These are phyloP conservation scores for Lytechinus variegatus DNA, from an alignment of 35 echinoderm and acorn worm species.

Conservation along the genomic window DNA sequence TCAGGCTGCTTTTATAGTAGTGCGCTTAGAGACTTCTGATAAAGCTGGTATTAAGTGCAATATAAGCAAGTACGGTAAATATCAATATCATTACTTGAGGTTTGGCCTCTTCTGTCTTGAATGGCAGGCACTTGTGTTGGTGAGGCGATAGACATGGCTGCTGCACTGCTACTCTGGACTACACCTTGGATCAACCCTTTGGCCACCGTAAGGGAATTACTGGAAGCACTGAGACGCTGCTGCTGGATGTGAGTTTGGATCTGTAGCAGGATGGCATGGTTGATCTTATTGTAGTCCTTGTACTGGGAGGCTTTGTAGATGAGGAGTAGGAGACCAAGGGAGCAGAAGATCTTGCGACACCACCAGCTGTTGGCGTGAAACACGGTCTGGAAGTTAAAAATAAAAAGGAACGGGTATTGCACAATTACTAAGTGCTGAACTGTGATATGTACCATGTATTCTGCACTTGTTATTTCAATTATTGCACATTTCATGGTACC, in stretches of 20 bases:
- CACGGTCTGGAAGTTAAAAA: constrained; percentile 52
- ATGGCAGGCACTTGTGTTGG: neutral
- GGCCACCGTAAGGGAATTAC: neutral
- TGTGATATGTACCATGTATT: neutral
- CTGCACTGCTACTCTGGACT: neutral
- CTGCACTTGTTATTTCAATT: neutral
- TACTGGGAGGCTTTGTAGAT: constrained; percentile 53
- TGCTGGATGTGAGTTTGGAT: constrained; percentile 67
- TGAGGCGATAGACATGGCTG: neutral
- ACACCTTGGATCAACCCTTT: neutral
- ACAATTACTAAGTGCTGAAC: neutral
- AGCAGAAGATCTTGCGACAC: constrained; percentile 72
- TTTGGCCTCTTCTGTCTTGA: neutral
- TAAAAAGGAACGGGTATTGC: neutral
- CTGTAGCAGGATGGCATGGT: constrained; percentile 72
- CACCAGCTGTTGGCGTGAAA: constrained; percentile 78
- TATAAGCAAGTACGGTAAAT: too few relatives aligned
- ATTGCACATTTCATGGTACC: too few relatives aligned
- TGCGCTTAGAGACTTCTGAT: too few relatives aligned
- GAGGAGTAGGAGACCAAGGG: constrained; percentile 52
- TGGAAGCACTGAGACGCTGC: neutral
- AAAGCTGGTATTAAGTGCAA: too few relatives aligned
- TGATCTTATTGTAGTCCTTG: constrained; percentile 77
- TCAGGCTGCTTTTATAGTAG: too few relatives aligned
- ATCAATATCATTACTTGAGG: neutral